phyloP scores from a whole-genome alignment of 2,113 vertebrate genomes.

The Gymnobelideus leadbeateri region DNA sequence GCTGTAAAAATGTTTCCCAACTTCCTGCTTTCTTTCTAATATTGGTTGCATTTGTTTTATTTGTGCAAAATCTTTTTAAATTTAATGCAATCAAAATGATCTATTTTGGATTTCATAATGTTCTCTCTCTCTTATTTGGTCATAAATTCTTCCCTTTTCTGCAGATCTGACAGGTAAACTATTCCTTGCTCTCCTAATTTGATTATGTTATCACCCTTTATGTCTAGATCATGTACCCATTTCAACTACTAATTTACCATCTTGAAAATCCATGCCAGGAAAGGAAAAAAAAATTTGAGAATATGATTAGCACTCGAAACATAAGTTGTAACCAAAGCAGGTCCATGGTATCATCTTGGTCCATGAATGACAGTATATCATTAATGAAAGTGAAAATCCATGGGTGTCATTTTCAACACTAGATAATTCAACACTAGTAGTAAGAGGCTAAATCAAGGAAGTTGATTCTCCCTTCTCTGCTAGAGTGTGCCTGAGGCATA shows the following conservation, averaged over 20 bases:
- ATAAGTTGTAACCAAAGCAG: neutral
- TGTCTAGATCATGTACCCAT: too few species aligned
- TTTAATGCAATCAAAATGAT: too few species aligned
- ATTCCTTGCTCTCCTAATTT: too few species aligned
- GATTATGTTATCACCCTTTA: too few species aligned
- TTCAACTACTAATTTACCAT: neutral
- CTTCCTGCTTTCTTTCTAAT: too few species aligned
- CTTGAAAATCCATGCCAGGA: neutral
- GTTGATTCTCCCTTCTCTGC: neutral
- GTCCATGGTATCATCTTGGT: neutral
- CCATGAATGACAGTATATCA: neutral
- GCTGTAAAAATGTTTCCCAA: too few species aligned
- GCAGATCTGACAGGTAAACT: too few species aligned
- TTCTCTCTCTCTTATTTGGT: too few species aligned
- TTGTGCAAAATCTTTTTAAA: too few species aligned
- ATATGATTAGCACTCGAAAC: neutral
- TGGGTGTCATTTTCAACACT: neutral
- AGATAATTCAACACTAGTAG: neutral
- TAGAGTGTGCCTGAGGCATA: constrained; percentile 5
- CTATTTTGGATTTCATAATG: too few species aligned
- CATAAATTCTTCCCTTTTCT: too few species aligned
- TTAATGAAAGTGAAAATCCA: neutral
- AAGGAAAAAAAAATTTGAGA: neutral
- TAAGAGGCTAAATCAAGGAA: constrained; percentile 24
- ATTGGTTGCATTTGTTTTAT: too few species aligned